Evolutionary conservation across 2,797 vertebrate genomes (phyloP).

Genomic region (Smutsia gigantea): DNA sequence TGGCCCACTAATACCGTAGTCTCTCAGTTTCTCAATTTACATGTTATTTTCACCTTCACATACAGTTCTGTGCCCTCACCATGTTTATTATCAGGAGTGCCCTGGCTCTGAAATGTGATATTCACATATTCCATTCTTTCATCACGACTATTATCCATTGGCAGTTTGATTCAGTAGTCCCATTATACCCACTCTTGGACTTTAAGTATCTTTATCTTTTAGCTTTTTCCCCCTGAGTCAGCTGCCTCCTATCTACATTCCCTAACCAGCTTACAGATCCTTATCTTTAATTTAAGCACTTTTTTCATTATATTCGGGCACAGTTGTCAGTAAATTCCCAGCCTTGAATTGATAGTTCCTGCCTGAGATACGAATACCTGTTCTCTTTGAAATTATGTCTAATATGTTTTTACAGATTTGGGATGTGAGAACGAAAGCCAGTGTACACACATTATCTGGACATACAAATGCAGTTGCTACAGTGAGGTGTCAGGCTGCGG

Average conservation of each 20-base stretch:
- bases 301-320: not conserved
- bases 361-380: not conserved
- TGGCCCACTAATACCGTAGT: not conserved
- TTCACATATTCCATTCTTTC: accelerated
- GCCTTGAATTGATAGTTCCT: not conserved
- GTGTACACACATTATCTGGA: constrained; percentile 96
- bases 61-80: not conserved
- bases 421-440: constrained; percentile 98
- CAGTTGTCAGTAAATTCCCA: not conserved
- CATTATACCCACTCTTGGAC: not conserved
- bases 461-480: constrained; percentile 99
- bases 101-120: not conserved
- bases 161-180: not conserved
- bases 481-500: constrained; percentile 95
- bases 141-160: not conserved
- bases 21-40: not conserved
- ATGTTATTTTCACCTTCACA: not conserved
- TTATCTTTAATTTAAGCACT: not conserved
- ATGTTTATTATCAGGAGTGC: not conserved
- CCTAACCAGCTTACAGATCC: not conserved
- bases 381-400: not conserved
- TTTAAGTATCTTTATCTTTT: not conserved
- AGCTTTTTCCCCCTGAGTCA: too few species aligned
- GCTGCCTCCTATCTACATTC: not conserved
- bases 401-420: constrained; percentile 90